Evolutionary conservation across 2,113 vertebrate species (phyloP), one percentile per base, ranked within the genome.

Genomic region (Corvus moneduloides): DNA sequence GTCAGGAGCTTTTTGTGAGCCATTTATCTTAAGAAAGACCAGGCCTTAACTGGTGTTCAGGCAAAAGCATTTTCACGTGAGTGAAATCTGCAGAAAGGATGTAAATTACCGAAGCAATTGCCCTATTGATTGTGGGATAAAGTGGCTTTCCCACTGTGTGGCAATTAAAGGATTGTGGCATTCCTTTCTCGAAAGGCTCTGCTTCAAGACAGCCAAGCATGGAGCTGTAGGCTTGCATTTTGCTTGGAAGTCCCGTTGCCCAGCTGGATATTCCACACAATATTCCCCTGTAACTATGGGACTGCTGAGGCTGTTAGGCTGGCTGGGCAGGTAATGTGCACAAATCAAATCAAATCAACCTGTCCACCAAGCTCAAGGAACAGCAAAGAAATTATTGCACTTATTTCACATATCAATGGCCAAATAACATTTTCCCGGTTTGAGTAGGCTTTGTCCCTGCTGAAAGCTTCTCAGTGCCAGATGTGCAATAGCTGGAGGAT

Each of bases 151-250:
- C 68, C 63, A 81, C 81, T 20, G 68, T 4, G 49, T 51, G 79
- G 48, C 83, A 86, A 89, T 92, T 90, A 94, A 90, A 84, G 82
- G 51, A 88, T 63, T 86, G 85, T 95, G 75, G 30, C 23, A n/a
- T 58, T 92, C 39, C 24, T 90, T 32, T 80, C 56, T 46, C 30
- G 43, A 74, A 77, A 77, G 49, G 83, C 6, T 10, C 6, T 8
- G 82, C 58, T 74, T 58, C 46, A 69, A 51, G 30, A 66, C 90
- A 93, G 78, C n/a, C 76, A 69, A 80, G 80, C 41, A 41, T 37
- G 54, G 90, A 59, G 68, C 35, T 13, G 67, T 3, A 46, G 58
- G 22, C 33, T 76, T 84, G 71, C 48, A 37, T 63, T 69, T 51
- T 43, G 15, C 35, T 22, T 39, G n/a, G 12, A 48, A 63, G n/a